Conservation (phyloP, 2,113 vertebrate genomes). For the Poeciliopsis turrubarensis region DNA sequence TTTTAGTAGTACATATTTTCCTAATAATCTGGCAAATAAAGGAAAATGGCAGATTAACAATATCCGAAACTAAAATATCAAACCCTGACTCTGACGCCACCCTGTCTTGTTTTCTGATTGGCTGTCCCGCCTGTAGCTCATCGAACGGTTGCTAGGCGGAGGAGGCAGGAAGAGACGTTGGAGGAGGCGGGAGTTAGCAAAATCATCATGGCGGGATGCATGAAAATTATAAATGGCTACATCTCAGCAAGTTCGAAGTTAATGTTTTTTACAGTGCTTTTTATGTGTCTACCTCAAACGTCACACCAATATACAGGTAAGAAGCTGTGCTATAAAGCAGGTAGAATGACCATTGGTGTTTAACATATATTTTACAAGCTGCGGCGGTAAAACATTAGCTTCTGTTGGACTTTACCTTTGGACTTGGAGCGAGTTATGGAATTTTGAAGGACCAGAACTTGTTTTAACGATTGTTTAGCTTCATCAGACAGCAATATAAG, state of each 20-base stretch:
- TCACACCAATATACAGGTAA: slow-evolving; percentile 67
- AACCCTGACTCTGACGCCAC: neutral
- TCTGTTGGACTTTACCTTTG: neutral
- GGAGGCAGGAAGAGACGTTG: slow-evolving; percentile 31
- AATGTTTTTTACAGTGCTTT: slow-evolving; percentile 14
- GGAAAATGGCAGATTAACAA: too few species aligned
- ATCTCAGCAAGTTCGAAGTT: neutral
- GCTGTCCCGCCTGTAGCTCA: slow-evolving; percentile 30
- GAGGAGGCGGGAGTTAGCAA: neutral
- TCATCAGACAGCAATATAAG: neutral
- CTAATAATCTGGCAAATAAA: too few species aligned
- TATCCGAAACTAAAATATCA: neutral
- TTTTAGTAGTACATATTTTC: too few species aligned
- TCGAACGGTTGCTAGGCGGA: slow-evolving; percentile 11
- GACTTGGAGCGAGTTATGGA: neutral
- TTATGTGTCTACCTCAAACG: slow-evolving; percentile 35
- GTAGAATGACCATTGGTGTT: neutral
- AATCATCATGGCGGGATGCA: slow-evolving; percentile 88
- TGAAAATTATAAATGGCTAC: slow-evolving; percentile 73
- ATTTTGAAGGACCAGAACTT: neutral
- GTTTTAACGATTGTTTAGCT: neutral
- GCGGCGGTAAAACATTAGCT: slow-evolving; percentile 58
- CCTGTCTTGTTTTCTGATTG: slow-evolving; percentile 31
- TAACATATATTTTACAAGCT: neutral
- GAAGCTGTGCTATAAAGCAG: neutral